Evolutionary conservation across 92 coral and sea anemone genomes (phyloP).

Genomic region (Anthopleura xanthogrammica): DNA sequence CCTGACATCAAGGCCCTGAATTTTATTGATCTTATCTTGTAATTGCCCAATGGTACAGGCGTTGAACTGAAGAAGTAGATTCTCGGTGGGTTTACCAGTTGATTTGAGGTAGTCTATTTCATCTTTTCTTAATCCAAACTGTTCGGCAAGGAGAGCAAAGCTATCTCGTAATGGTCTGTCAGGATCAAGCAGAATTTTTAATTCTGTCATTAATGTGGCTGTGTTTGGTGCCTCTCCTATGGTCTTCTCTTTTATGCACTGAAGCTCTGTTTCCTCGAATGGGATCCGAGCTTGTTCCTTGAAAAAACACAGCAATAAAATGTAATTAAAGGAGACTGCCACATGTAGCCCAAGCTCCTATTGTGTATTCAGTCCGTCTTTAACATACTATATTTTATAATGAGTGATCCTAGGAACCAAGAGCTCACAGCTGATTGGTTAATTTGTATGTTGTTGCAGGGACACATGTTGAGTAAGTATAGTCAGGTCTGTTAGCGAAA

Average conservation of each 20-base stretch:
- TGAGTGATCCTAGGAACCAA: too few species aligned
- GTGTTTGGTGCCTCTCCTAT: neutral
- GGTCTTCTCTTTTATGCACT: neutral
- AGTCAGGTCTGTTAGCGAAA: too few species aligned
- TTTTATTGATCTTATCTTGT: neutral
- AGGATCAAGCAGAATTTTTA: neutral
- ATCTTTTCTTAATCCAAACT: neutral
- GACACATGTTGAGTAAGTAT: too few species aligned
- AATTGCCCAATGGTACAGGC: neutral
- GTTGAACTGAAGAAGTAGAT: neutral
- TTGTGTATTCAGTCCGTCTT: too few species aligned
- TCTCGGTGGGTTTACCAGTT: neutral
- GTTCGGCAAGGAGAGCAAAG: neutral
- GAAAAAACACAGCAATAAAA: neutral
- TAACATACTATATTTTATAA: too few species aligned
- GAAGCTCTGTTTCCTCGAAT: neutral
- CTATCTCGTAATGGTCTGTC: neutral
- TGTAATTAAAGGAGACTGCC: too few species aligned
- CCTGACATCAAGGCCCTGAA: neutral
- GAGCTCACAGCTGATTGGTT: too few species aligned
- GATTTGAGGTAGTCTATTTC: neutral
- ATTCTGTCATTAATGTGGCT: neutral
- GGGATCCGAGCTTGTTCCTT: too few species aligned
- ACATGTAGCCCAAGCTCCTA: too few species aligned
- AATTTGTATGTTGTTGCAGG: too few species aligned